These are phyloP conservation scores for Montipora cactus DNA, from an alignment of 64 coral and sea anemone genomes.

Conservation along the genomic window DNA sequence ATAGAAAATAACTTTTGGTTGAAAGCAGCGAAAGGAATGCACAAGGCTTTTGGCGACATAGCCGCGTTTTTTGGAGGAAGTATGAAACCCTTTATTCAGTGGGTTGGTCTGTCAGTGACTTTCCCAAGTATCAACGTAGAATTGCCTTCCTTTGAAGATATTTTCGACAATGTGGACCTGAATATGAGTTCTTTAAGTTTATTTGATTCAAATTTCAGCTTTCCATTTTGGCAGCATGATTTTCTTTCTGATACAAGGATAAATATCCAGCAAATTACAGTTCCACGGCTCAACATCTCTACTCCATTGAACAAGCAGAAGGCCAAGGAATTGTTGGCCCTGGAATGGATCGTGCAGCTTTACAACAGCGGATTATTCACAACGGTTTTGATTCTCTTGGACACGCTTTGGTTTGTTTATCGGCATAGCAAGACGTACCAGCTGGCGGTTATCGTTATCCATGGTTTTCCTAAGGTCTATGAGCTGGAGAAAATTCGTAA, in stretches of 20 bases:
- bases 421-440: constrained; percentile 85
- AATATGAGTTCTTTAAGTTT: constrained; percentile 3
- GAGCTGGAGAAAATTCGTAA: constrained; percentile 65
- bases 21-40: constrained; percentile 62
- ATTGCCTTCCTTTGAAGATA: constrained; percentile 52
- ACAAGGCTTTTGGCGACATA: constrained; percentile 26
- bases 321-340: constrained; percentile 69
- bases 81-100: constrained; percentile 78
- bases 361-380: constrained; percentile 65
- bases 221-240: neutral
- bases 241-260: neutral
- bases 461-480: constrained; percentile 78
- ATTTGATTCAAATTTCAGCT: neutral
- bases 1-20: constrained; percentile 77
- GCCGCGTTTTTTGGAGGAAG: constrained; percentile 48
- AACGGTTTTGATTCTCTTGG: constrained; percentile 59
- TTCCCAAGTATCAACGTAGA: constrained; percentile 53
- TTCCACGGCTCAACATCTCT: constrained; percentile 62
- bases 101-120: constrained; percentile 75
- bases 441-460: constrained; percentile 59
- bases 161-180: constrained; percentile 50
- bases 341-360: constrained; percentile 78
- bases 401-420: constrained; percentile 79
- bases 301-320: constrained; percentile 31
- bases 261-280: constrained; percentile 46